phyloP scores from a whole-genome alignment of 2,888 invertebrate species.

The Cryptocheilus praepositus region DNA sequence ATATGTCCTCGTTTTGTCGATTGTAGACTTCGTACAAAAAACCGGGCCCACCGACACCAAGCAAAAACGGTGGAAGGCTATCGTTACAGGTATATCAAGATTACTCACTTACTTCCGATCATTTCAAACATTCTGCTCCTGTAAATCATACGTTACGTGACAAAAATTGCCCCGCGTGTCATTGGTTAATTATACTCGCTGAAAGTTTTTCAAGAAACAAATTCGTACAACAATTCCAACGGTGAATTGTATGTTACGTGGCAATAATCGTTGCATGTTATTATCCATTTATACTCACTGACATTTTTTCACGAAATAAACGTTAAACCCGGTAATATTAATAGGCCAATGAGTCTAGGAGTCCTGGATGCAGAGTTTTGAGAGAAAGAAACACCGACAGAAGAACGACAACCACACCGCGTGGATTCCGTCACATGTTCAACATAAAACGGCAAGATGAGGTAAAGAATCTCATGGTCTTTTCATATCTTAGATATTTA shows the following conservation, averaged over 20 bases:
- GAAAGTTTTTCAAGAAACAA: constrained; percentile 52
- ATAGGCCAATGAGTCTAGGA: constrained; percentile 53
- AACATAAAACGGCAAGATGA: constrained; percentile 64
- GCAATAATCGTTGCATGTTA: not conserved
- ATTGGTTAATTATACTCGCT: constrained; percentile 7
- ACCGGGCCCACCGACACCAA: constrained; percentile 91
- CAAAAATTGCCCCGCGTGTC: not conserved
- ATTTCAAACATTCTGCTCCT: not conserved
- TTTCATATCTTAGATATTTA: not conserved
- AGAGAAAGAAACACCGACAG: constrained; percentile 66
- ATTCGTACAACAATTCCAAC: too few relatives aligned
- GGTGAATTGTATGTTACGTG: not conserved
- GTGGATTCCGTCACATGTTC: constrained; percentile 40
- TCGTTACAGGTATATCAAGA: constrained; percentile 80
- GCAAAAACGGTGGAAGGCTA: constrained; percentile 86
- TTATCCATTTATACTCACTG: not conserved
- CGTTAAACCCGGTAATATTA: too few relatives aligned
- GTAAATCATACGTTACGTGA: not conserved
- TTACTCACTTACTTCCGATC: not conserved
- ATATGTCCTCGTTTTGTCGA: not conserved
- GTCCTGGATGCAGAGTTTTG: constrained; percentile 63
- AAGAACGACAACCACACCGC: constrained; percentile 63
- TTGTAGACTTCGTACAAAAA: constrained; percentile 86
- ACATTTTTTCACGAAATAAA: constrained; percentile 53
- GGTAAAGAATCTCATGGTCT: constrained; percentile 47